phyloP scores from a whole-genome alignment of 2,888 invertebrate species.

The Conomelus anceps region DNA sequence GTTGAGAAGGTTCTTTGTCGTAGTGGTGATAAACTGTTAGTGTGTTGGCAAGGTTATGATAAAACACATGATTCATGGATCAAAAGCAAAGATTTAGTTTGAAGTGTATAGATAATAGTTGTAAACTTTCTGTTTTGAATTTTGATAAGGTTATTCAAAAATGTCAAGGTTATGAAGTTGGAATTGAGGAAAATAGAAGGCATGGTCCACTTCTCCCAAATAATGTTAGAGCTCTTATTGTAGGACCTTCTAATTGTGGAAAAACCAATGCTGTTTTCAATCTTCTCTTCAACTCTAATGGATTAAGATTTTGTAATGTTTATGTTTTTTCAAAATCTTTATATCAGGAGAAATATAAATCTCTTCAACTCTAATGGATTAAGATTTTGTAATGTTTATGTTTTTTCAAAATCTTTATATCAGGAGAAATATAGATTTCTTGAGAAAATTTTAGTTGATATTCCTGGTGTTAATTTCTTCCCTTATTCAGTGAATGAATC shows the following conservation, averaged over 20 bases:
- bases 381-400: slow-evolving; percentile 9
- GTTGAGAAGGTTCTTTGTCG: slow-evolving; percentile 4
- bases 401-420: slow-evolving; percentile 19
- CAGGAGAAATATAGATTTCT: slow-evolving; percentile 17
- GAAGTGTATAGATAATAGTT: not conserved
- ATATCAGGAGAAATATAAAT: too few species aligned
- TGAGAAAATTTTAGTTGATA: not conserved
- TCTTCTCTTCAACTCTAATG: slow-evolving; percentile 3
- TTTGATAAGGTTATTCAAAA: not conserved
- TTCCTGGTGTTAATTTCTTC: not conserved
- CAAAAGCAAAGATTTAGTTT: not conserved
- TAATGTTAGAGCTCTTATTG: not conserved
- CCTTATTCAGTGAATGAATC: not conserved
- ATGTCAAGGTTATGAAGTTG: not conserved
- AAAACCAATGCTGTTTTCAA: slow-evolving; percentile 20
- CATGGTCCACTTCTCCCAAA: slow-evolving; percentile 11
- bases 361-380: slow-evolving; percentile 12
- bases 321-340: too few species aligned
- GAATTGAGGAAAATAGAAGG: too few species aligned
- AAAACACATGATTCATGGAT: not conserved
- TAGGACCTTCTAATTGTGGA: slow-evolving; percentile 13
- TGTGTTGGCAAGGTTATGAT: slow-evolving; percentile 9
- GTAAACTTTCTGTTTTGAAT: not conserved
- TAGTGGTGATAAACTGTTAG: slow-evolving; percentile 5
- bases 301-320: too few species aligned